A percentile compares a stretch with the other conserved stretches of the same genome.
These are phyloP conservation scores for Cremastinae sp. DNA, from an alignment of 2,888 invertebrate genomes.

Conservation along the genomic window DNA sequence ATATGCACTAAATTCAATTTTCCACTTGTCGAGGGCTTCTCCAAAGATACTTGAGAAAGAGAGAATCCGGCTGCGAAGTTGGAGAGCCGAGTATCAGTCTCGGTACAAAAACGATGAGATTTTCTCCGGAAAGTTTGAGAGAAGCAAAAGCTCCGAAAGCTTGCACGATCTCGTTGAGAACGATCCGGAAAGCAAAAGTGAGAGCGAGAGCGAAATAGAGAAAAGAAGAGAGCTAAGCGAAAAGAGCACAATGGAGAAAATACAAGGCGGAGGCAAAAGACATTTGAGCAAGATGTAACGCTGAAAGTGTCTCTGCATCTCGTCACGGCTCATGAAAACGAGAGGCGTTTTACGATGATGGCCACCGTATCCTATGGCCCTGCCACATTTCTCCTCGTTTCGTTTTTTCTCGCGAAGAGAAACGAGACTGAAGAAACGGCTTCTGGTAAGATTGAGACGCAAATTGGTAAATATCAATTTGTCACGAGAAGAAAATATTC, in stretches of 20 bases:
- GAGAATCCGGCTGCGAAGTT: not conserved
- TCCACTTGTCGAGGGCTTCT: not conserved
- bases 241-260: slow-evolving; percentile 40
- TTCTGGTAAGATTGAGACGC: too few relatives aligned
- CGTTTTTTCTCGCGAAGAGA: slow-evolving; percentile 54
- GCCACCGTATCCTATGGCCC: slow-evolving; percentile 66
- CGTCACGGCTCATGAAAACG: slow-evolving; percentile 77
- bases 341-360: slow-evolving; percentile 78
- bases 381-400: slow-evolving; percentile 39
- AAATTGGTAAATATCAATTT: slow-evolving; percentile 55
- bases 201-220: slow-evolving; percentile 16
- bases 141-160: slow-evolving; percentile 27
- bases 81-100: slow-evolving; percentile 40
- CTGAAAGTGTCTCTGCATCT: slow-evolving; percentile 72
- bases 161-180: slow-evolving; percentile 26
- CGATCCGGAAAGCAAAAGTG: slow-evolving; percentile 29
- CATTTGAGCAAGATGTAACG: slow-evolving; percentile 76
- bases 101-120: slow-evolving; percentile 37
- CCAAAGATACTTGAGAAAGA: slow-evolving; percentile 16
- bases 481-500: slow-evolving; percentile 61
- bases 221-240: slow-evolving; percentile 29
- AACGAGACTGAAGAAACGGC: slow-evolving; percentile 21
- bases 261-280: slow-evolving; percentile 47
- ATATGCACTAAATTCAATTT: too few relatives aligned
- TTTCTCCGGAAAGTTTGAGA: slow-evolving; percentile 40